Conservation (phyloP, 2,113 vertebrate genomes). For the Piaya cayana region DNA sequence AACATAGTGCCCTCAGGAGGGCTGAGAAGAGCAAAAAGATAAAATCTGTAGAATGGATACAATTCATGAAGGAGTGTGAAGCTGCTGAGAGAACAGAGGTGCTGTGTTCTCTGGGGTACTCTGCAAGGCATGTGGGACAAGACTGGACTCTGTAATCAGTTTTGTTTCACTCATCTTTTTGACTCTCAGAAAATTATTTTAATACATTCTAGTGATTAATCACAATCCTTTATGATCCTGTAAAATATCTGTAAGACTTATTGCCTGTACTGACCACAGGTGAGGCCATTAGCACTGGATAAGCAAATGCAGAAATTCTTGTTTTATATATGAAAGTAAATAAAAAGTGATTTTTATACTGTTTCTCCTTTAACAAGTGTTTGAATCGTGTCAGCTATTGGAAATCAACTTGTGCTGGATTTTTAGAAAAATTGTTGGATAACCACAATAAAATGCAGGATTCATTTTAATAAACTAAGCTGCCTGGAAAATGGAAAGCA, state of each 20-base stretch:
- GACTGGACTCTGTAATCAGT: not conserved
- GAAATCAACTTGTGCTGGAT: not conserved
- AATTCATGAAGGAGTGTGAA: not conserved
- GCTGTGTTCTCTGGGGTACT: not conserved
- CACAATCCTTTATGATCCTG: not conserved
- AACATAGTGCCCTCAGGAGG: not conserved
- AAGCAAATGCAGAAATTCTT: not conserved
- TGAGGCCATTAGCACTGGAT: not conserved
- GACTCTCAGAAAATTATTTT: not conserved
- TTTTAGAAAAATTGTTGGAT: not conserved
- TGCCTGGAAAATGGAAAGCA: not conserved
- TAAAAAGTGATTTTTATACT: slow-evolving; percentile 7
- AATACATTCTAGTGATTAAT: not conserved
- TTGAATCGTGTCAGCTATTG: not conserved
- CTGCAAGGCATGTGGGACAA: not conserved
- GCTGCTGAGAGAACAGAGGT: not conserved
- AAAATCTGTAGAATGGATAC: not conserved
- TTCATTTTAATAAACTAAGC: not conserved
- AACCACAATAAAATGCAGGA: not conserved
- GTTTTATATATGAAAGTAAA: not conserved
- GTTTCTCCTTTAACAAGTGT: not conserved
- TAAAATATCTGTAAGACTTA: not conserved
- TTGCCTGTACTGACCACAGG: not conserved
- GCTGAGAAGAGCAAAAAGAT: not conserved
- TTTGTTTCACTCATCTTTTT: not conserved